These are phyloP conservation scores for Synaphobranchus kaupii DNA, from an alignment of 2,797 vertebrate species.

Conservation along the genomic window DNA sequence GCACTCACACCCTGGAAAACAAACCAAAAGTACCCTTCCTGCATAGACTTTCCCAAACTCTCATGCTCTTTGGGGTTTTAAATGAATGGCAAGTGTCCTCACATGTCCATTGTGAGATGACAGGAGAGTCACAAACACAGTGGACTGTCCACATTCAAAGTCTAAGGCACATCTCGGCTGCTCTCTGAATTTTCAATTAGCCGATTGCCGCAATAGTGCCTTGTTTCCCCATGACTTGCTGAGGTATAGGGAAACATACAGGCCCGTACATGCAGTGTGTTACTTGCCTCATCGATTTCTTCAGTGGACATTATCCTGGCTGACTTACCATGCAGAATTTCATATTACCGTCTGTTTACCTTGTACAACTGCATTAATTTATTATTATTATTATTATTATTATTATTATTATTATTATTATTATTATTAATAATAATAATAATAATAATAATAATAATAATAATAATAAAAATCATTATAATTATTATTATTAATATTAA, in stretches of 20 bases:
- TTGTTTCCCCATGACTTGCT: background rate
- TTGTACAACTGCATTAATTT: background rate
- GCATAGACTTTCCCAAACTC: background rate
- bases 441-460: background rate
- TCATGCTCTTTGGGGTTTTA: background rate
- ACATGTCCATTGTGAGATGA: background rate
- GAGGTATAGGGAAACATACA: background rate
- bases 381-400: background rate
- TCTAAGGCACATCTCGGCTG: background rate
- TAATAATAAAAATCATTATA: too few species aligned
- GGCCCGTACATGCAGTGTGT: background rate
- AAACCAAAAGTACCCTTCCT: background rate
- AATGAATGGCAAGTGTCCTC: background rate
- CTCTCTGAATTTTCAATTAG: background rate
- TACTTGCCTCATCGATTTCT: background rate
- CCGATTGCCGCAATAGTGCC: background rate
- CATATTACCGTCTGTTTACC: background rate
- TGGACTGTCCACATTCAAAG: background rate
- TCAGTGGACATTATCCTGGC: background rate
- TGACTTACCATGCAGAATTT: background rate
- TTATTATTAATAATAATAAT: background rate
- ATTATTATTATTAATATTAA: background rate
- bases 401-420: background rate
- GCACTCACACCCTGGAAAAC: background rate
- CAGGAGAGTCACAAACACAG: background rate